phyloP scores from a whole-genome alignment of 2,113 vertebrate species.

The Sylvilagus bachmani region DNA sequence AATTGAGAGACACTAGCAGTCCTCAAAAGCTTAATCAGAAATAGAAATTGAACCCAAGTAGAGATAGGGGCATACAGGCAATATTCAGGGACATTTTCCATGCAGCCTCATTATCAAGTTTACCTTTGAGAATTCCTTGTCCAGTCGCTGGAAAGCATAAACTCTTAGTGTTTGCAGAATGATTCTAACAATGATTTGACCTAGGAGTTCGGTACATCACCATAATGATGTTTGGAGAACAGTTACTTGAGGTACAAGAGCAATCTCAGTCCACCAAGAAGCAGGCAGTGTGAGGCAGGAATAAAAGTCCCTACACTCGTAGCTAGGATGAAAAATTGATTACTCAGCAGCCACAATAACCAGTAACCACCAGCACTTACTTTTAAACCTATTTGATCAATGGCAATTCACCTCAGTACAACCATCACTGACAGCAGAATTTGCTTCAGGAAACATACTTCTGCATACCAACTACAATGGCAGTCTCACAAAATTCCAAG shows the following conservation, averaged over 20 bases:
- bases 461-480: conserved; percentile 37
- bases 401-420: conserved; percentile 43
- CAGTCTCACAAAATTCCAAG: conserved; percentile 37
- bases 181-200: conserved; percentile 18
- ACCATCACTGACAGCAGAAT: conserved; percentile 58
- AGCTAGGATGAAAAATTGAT: neutral
- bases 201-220: neutral
- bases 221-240: conserved; percentile 18
- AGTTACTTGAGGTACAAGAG: neutral
- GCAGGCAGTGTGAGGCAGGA: conserved; percentile 30
- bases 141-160: conserved; percentile 28
- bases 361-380: conserved; percentile 23
- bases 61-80: neutral
- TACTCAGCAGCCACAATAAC: conserved; percentile 42
- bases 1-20: neutral
- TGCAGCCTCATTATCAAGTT: conserved; percentile 24
- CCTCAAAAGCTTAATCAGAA: conserved; percentile 25
- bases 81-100: conserved; percentile 42
- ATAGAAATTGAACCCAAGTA: conserved; percentile 37
- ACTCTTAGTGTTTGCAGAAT: conserved; percentile 8
- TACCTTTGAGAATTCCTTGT: neutral
- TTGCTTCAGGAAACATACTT: conserved; percentile 51
- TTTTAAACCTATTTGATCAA: conserved; percentile 49
- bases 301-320: conserved; percentile 35
- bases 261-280: conserved; percentile 29